Conservation (phyloP, 2,797 vertebrate species). For the Onychomys torridus region DNA sequence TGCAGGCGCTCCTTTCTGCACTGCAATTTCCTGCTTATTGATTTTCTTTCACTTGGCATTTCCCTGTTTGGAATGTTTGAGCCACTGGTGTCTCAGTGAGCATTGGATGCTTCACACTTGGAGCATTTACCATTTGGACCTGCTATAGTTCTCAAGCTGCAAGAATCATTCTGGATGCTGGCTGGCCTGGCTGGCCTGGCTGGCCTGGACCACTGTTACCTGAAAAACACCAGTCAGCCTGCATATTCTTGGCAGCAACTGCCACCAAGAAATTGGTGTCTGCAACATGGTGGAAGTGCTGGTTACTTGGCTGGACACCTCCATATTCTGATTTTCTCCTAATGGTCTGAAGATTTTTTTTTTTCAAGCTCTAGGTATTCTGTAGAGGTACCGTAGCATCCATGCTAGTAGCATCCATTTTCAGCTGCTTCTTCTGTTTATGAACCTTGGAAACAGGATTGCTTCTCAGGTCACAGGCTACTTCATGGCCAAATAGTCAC, state of each 20-base stretch:
- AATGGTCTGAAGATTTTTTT: slow-evolving; percentile 91
- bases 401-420: slow-evolving; percentile 91
- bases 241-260: slow-evolving; percentile 95
- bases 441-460: slow-evolving; percentile 98
- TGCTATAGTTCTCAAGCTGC: slow-evolving; percentile 93
- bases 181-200: slow-evolving; percentile 90
- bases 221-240: slow-evolving; percentile 95
- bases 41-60: slow-evolving; percentile 98
- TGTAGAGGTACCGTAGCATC: slow-evolving; percentile 96
- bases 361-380: slow-evolving; percentile 97
- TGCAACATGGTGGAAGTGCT: slow-evolving; percentile 95
- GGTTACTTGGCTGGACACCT: slow-evolving; percentile 93
- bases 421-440: slow-evolving; percentile 97
- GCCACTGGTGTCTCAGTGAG: slow-evolving; percentile 89
- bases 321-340: slow-evolving; percentile 96
- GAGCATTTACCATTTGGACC: slow-evolving; percentile 92
- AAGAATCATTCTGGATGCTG: slow-evolving; percentile 91
- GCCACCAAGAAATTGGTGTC: slow-evolving; percentile 96
- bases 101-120: slow-evolving; percentile 74
- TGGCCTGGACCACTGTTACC: slow-evolving; percentile 89
- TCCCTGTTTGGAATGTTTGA: slow-evolving; percentile 92
- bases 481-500: slow-evolving; percentile 98
- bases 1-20: slow-evolving; percentile 90
- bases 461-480: slow-evolving; percentile 96
- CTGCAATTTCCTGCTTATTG: slow-evolving; percentile 96